Conservation (phyloP, 2,113 vertebrate species). For the Chauna torquata region DNA sequence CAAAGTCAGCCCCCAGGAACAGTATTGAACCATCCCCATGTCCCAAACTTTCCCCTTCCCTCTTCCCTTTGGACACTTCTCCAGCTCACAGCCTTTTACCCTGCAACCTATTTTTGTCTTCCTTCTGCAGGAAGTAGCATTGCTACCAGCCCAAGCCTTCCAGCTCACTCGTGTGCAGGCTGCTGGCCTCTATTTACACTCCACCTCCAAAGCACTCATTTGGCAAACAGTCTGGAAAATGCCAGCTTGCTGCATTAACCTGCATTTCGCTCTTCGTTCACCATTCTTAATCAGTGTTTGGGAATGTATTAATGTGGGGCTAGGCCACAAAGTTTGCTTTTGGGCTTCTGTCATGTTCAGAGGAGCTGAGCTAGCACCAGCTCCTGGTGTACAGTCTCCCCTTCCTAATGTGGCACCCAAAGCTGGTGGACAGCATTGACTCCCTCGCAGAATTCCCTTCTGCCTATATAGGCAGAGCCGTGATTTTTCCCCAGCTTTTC, state of each 20-base stretch:
- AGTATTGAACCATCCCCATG: not conserved
- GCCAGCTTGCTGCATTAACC: not conserved
- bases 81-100: not conserved
- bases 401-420: not conserved
- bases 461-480: not conserved
- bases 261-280: slow-evolving; percentile 10
- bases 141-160: not conserved
- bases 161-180: not conserved
- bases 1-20: not conserved
- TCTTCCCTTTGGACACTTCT: not conserved
- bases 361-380: not conserved
- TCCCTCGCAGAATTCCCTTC: not conserved
- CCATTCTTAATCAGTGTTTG: slow-evolving; percentile 15
- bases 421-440: not conserved
- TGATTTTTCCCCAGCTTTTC: not conserved
- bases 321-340: slow-evolving; percentile 35
- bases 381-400: not conserved
- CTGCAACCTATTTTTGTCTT: not conserved
- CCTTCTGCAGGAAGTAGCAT: not conserved
- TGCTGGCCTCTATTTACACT: not conserved
- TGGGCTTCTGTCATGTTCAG: not conserved
- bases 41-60: not conserved
- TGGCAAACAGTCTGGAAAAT: slow-evolving; percentile 28
- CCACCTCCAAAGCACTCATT: slow-evolving; percentile 13
- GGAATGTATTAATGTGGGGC: not conserved